phyloP scores from a whole-genome alignment of 1,140 invertebrate species.

The Ceratitis capitata region DNA sequence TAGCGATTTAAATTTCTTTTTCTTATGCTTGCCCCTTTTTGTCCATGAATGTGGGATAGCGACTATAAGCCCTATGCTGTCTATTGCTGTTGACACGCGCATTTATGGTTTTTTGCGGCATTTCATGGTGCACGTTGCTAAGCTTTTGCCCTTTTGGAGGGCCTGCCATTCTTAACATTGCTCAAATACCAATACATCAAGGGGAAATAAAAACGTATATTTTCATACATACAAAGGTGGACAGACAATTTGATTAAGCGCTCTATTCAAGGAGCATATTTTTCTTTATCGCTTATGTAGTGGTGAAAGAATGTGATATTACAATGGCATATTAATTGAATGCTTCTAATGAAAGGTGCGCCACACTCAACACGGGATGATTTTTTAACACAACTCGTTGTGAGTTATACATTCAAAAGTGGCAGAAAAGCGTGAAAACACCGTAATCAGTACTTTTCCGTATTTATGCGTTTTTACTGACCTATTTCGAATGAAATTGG shows the following conservation, averaged over 20 bases:
- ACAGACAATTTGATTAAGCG: background rate
- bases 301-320: background rate
- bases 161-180: background rate
- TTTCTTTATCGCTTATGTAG: background rate
- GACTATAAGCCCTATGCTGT: background rate
- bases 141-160: background rate
- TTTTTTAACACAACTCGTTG: background rate
- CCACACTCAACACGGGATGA: background rate
- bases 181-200: too few species aligned
- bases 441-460: background rate
- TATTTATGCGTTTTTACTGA: background rate
- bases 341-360: background rate
- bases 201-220: too few species aligned
- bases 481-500: background rate
- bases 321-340: background rate
- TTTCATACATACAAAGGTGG: background rate
- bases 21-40: background rate
- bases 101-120: constrained; percentile 9
- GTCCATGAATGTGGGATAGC: background rate
- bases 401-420: background rate
- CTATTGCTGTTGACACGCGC: constrained; percentile 15
- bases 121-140: constrained; percentile 22
- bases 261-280: background rate
- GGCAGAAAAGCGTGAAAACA: background rate
- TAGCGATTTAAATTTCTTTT: background rate